Conservation (phyloP, 2,113 vertebrate genomes). For the Rhabdornis inornatus region DNA sequence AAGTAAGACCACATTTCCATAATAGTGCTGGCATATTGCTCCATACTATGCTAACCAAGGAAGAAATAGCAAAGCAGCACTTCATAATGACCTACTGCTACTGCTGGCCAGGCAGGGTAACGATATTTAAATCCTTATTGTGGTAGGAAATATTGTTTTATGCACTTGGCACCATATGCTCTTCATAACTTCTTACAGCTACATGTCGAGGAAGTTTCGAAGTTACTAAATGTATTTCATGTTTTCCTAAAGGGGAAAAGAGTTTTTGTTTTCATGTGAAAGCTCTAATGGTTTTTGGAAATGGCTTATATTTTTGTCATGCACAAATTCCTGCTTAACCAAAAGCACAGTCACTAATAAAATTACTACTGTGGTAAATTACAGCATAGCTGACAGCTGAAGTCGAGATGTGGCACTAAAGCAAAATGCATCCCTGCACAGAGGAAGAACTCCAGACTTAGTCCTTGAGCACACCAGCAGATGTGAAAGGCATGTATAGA, state of each 20-base stretch:
- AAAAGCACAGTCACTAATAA: constrained; percentile 5
- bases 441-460: not conserved
- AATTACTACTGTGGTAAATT: constrained; percentile 6
- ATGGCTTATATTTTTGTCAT: not conserved
- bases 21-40: not conserved
- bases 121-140: constrained; percentile 36
- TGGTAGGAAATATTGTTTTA: constrained; percentile 58
- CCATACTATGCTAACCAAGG: not conserved
- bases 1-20: not conserved
- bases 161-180: constrained; percentile 38
- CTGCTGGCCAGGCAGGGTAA: constrained; percentile 32
- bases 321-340: not conserved
- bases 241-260: constrained; percentile 12
- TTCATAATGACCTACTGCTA: constrained; percentile 46
- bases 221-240: constrained; percentile 37
- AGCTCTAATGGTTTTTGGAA: constrained; percentile 30
- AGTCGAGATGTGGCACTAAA: not conserved
- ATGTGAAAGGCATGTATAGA: not conserved
- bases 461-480: not conserved
- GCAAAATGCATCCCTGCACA: not conserved
- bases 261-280: constrained; percentile 16
- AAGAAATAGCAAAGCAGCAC: constrained; percentile 33
- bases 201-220: constrained; percentile 39
- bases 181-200: constrained; percentile 41
- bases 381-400: not conserved